Base-by-base conservation (phyloP, 2,888 invertebrate genomes). In the Trachelus iudaicus region DNA sequence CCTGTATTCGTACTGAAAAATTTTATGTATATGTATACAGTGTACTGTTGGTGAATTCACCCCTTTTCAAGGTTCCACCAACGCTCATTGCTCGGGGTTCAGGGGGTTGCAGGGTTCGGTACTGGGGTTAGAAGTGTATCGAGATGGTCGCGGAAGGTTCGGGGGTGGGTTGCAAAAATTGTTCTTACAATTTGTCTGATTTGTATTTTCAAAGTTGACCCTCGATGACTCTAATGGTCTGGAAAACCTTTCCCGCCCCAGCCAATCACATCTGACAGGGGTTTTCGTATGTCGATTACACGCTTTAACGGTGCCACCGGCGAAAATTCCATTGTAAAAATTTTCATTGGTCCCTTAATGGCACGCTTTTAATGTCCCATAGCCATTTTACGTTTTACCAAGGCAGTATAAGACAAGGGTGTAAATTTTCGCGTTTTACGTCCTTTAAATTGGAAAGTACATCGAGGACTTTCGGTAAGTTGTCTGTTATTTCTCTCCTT, bases 111-210 rank as follows among this genome's bases (percentile, higher is more conserved):
- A 13, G 37, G 40, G 15, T 6, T 2, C 15, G 40, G 40, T 6
- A 15, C 40, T 40, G 40, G 40, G 40, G 15, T 6, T 15, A 15
- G 0, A 6, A 15, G 15, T 40, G 15, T 40, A 15, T 40, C 40
- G 15, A 6, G 15, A 40, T 15, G 15, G 40, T 15, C 40, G 15
- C 0, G 15, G 40, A 1, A 15, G 15, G 4, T 0, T 4, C 4
- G 40, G 15, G 4, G 40, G 13, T 13, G 37, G 37, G 4, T 40
- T 40, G 79, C 83, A 83, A 85, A 85, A 87, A 87, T 88, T 88
- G 87, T 87, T 85, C 86, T 80, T 82, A 82, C 86, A 85, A 88
- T 88, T 89, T 86, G 83, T 82, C 86, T 83, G 85, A 88, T 87
- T 89, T 89, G 80, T 82, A 83, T 82, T 81, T 80, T 79, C 40